Evolutionary conservation across 2,888 invertebrate species (phyloP).

Genomic region (Stenodema calcarata): DNA sequence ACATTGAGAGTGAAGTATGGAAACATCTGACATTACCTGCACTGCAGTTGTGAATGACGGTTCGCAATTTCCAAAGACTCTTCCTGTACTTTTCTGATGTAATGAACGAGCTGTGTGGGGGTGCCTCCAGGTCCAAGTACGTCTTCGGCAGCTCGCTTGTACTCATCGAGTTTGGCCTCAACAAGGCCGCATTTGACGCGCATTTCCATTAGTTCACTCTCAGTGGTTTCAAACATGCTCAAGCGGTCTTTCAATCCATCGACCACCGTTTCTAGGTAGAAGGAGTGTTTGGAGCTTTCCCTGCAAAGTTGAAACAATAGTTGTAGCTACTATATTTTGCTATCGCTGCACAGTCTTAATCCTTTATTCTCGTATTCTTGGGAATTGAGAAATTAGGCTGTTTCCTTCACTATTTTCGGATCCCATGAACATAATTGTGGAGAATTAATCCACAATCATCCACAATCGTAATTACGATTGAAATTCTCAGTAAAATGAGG

Average conservation of each 20-base stretch:
- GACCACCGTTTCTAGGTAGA: constrained; percentile 46
- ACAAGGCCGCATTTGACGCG: constrained; percentile 53
- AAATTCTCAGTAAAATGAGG: too few species aligned
- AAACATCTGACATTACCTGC: constrained; percentile 64
- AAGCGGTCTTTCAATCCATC: constrained; percentile 54
- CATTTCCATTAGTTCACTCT: constrained; percentile 64
- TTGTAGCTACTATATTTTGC: too few species aligned
- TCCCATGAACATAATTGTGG: too few species aligned
- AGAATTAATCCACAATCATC: too few species aligned
- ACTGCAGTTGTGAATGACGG: constrained; percentile 61
- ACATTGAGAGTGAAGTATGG: too few species aligned
- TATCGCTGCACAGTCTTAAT: too few species aligned
- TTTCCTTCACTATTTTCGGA: too few species aligned
- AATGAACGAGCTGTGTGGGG: constrained; percentile 40
- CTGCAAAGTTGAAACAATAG: neutral
- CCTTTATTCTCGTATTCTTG: too few species aligned
- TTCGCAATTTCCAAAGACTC: constrained; percentile 16
- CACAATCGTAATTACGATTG: too few species aligned
- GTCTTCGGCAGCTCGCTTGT: constrained; percentile 41
- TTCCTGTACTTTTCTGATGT: constrained; percentile 43
- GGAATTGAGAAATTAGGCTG: too few species aligned
- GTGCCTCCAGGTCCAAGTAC: constrained; percentile 37
- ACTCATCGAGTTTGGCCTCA: constrained; percentile 52
- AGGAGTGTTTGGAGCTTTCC: constrained; percentile 19
- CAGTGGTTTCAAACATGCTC: constrained; percentile 65